These are phyloP conservation scores for Catostylus mosaicus DNA, from an alignment of 30 jellyfish, hydroid and myxozoan species.

Conservation along the genomic window DNA sequence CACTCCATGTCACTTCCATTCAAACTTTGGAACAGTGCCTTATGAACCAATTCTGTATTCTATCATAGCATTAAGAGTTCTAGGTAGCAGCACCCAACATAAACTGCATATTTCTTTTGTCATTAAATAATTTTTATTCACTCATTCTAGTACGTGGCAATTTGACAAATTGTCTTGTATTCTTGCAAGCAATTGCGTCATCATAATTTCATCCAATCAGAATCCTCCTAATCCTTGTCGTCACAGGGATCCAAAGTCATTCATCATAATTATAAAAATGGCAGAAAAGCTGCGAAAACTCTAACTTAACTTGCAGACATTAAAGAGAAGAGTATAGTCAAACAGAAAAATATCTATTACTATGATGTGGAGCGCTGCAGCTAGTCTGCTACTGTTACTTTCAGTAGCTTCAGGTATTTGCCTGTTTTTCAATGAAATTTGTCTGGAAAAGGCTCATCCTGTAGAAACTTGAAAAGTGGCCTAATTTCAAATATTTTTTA, in stretches of 20 bases:
- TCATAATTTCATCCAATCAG: not conserved
- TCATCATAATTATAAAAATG: not conserved
- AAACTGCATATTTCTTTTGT: too few species aligned
- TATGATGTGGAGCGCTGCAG: not conserved
- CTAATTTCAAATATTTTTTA: too few species aligned
- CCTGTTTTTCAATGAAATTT: not conserved
- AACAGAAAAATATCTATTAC: not conserved
- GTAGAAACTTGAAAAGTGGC: too few species aligned
- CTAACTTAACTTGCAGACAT: not conserved
- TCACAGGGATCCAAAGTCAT: not conserved
- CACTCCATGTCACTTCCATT: too few species aligned
- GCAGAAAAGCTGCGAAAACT: not conserved
- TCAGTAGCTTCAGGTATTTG: not conserved
- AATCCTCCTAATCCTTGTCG: not conserved
- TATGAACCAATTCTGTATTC: too few species aligned
- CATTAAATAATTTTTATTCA: too few species aligned
- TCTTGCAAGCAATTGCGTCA: constrained; percentile 2
- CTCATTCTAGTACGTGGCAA: too few species aligned
- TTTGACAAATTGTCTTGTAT: too few species aligned
- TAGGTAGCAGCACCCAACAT: too few species aligned
- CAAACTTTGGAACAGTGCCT: too few species aligned
- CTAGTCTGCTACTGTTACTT: not conserved
- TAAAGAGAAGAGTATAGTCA: not conserved
- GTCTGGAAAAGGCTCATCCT: too few species aligned
- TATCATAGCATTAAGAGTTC: too few species aligned